These are phyloP conservation scores for Paratrypauchen microcephalus DNA, from an alignment of 2,797 vertebrate genomes.

Conservation along the genomic window DNA sequence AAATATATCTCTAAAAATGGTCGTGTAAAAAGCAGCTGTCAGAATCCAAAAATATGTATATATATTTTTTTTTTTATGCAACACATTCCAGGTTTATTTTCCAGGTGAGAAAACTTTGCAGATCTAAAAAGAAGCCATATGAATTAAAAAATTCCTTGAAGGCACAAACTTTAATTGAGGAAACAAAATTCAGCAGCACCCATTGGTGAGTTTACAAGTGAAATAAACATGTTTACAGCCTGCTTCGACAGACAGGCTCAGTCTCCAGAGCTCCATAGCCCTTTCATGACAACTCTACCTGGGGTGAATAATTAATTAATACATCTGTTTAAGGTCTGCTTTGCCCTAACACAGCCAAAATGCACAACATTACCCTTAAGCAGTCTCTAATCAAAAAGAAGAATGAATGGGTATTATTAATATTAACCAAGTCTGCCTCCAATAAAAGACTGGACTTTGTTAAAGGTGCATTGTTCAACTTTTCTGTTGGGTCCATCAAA, in stretches of 20 bases:
- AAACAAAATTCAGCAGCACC: not conserved
- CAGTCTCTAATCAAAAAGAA: not conserved
- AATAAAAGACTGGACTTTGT: not conserved
- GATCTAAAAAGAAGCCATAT: not conserved
- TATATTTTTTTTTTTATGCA: too few relatives aligned
- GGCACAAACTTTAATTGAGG: not conserved
- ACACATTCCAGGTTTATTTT: not conserved
- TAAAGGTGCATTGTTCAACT: not conserved
- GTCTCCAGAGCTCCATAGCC: not conserved
- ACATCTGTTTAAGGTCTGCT: conserved; percentile 4
- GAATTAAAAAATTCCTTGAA: not conserved
- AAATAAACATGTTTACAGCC: conserved; percentile 15
- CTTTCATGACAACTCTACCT: conserved; percentile 8
- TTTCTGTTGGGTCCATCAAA: too few relatives aligned
- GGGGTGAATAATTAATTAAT: conserved; percentile 5
- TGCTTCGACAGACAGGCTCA: conserved; percentile 4
- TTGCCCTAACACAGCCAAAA: not conserved
- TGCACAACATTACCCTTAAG: conserved; percentile 4
- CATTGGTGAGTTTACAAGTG: conserved; percentile 2
- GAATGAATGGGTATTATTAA: not conserved
- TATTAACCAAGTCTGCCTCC: not conserved
- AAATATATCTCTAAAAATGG: not conserved
- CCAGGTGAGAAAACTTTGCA: not conserved
- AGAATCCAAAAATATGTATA: not conserved
- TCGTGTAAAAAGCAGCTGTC: not conserved